phyloP scores from a whole-genome alignment of 2,888 invertebrate species.

The Hyalella azteca region DNA sequence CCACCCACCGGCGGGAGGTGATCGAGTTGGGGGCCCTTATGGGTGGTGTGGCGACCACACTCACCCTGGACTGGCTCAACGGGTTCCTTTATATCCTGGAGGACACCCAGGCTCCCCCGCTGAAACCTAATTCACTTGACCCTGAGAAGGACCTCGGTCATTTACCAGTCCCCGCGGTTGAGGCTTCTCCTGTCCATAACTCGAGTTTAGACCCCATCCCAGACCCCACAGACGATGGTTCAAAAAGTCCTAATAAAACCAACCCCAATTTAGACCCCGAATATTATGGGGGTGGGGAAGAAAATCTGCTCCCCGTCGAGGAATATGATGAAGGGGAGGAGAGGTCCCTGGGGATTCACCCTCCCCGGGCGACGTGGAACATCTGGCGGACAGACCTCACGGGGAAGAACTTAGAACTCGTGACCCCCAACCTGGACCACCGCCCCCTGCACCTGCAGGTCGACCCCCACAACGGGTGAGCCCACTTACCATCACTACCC shows the following conservation, averaged over 20 bases:
- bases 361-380: conserved; percentile 68
- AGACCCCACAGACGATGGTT: neutral
- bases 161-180: neutral
- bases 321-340: neutral
- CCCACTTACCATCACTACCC: too few species aligned
- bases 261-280: too few species aligned
- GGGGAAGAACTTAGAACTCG: conserved; percentile 74
- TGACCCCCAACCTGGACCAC: conserved; percentile 73
- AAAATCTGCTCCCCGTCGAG: neutral
- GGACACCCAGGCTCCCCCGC: conserved; percentile 59
- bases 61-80: conserved; percentile 88
- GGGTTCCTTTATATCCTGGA: conserved; percentile 80
- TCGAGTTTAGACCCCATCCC: too few species aligned
- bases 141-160: too few species aligned
- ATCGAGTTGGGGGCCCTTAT: conserved; percentile 40
- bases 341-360: neutral
- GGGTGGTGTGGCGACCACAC: conserved; percentile 57
- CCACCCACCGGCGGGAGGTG: neutral
- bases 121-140: too few species aligned
- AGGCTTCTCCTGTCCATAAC: too few species aligned
- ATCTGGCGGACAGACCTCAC: conserved; percentile 78
- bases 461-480: conserved; percentile 89
- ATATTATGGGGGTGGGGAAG: neutral
- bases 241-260: neutral
- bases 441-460: conserved; percentile 83